Percentiles rank a stretch among this genome's conserved stretches.
Evolutionary conservation across 30 jellyfish, hydroid and myxozoan species (phyloP).

Genomic region (Calvadosia cruxmelitensis): DNA sequence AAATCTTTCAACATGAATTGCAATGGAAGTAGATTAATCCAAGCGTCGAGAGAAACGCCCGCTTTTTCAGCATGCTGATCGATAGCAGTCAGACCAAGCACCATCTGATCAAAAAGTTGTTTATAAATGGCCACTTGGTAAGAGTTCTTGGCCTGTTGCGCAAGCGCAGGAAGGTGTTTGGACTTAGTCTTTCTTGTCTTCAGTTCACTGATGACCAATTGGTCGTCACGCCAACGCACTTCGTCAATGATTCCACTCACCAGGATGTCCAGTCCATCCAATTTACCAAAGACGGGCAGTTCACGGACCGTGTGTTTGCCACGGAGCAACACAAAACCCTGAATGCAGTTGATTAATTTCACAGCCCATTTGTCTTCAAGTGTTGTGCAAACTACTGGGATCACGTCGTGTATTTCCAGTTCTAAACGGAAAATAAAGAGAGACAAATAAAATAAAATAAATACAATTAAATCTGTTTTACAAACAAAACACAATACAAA

Average conservation of each 20-base stretch:
- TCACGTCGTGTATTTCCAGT: slow-evolving; percentile 39
- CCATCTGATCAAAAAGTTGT: slow-evolving; percentile 17
- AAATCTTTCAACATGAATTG: neutral
- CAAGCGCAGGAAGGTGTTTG: slow-evolving; percentile 3
- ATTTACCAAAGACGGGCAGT: slow-evolving; percentile 25
- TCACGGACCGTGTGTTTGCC: slow-evolving; percentile 30
- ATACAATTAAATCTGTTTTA: no score
- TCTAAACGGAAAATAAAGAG: slow-evolving; percentile 9
- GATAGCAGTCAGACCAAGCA: slow-evolving; percentile 1
- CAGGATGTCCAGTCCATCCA: slow-evolving; percentile 7
- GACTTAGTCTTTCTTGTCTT: slow-evolving; percentile 22
- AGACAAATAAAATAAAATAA: no score
- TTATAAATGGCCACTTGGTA: slow-evolving; percentile 22
- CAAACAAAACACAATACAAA: no score
- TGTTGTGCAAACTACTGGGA: slow-evolving; percentile 9
- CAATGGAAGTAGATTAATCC: neutral
- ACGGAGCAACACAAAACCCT: slow-evolving; percentile 11
- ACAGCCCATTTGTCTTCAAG: slow-evolving; percentile 49
- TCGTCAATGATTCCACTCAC: slow-evolving; percentile 41
- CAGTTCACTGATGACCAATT: slow-evolving; percentile 19
- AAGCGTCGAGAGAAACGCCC: neutral
- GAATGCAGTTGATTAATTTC: slow-evolving; percentile 18
- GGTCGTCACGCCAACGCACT: neutral
- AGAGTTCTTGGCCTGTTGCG: slow-evolving; percentile 18
- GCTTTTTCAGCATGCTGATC: neutral